Conservation (phyloP, 2,113 vertebrate species). For the Cynocephalus volans region DNA sequence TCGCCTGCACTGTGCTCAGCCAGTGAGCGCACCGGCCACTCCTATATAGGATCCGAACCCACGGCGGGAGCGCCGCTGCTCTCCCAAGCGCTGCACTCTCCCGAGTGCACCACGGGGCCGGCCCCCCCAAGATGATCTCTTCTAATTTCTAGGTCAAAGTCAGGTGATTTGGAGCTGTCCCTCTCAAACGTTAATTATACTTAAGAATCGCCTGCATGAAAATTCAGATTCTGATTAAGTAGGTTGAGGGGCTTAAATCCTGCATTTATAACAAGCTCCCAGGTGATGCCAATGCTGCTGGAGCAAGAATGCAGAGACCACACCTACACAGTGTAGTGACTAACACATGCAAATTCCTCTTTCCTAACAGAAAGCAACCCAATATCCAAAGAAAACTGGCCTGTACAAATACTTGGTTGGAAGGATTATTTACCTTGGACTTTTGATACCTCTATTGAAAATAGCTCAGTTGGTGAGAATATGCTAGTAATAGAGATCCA, state of each 20-base stretch:
- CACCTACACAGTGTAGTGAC: neutral
- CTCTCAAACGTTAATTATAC: neutral
- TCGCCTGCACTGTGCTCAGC: too few species aligned
- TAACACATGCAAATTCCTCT: neutral
- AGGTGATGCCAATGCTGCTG: neutral
- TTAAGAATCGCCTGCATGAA: neutral
- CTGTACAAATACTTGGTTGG: neutral
- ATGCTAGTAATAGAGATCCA: neutral
- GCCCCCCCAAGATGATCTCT: neutral
- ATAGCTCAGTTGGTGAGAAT: neutral
- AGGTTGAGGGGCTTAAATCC: neutral
- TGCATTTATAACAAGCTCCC: neutral
- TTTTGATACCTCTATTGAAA: neutral
- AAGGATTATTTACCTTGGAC: neutral
- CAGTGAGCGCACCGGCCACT: too few species aligned
- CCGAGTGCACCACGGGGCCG: too few species aligned
- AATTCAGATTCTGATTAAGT: neutral
- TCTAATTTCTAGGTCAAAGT: neutral
- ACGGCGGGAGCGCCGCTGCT: too few species aligned
- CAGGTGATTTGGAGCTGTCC: neutral
- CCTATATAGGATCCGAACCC: too few species aligned
- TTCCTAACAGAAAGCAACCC: neutral
- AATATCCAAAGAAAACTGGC: slow-evolving; percentile 23
- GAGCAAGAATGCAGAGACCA: neutral
- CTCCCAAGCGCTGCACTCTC: too few species aligned